Conservation (phyloP, 2,888 invertebrate species). For the Enoplolaimus lenunculus region DNA sequence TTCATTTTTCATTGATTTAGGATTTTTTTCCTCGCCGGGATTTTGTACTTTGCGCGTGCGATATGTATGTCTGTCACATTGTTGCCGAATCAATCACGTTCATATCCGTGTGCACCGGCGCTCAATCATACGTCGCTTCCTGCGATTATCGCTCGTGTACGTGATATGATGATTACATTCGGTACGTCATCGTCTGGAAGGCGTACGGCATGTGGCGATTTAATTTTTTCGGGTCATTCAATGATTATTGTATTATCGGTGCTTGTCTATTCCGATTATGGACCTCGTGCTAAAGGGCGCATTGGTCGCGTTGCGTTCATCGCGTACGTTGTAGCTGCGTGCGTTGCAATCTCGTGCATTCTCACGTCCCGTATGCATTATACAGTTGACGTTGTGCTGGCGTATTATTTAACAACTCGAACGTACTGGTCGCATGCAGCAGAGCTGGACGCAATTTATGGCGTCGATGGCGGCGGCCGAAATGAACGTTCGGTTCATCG, state of each 20-base stretch:
- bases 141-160: conserved; percentile 27
- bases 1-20: too few species aligned
- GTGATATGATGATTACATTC: conserved; percentile 16
- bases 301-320: not conserved
- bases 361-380: conserved; percentile 35
- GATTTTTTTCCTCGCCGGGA: conserved; percentile 21
- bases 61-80: not conserved
- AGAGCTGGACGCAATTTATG: not conserved
- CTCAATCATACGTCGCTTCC: conserved; percentile 23
- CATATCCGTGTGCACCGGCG: not conserved
- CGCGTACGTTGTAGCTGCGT: not conserved
- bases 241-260: conserved; percentile 1
- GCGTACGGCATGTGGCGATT: conserved; percentile 33
- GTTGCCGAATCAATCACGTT: not conserved
- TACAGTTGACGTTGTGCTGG: conserved; percentile 33
- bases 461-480: too few species aligned
- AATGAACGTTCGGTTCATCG: too few species aligned
- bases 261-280: conserved; percentile 1
- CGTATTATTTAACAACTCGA: conserved; percentile 31
- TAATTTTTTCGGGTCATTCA: conserved; percentile 37
- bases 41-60: conserved; percentile 26
- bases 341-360: conserved; percentile 31
- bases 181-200: conserved; percentile 22
- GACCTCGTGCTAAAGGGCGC: not conserved
- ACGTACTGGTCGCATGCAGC: conserved; percentile 30